phyloP scores from a whole-genome alignment of 2,113 vertebrate species.

The Aphyosemion australe region DNA sequence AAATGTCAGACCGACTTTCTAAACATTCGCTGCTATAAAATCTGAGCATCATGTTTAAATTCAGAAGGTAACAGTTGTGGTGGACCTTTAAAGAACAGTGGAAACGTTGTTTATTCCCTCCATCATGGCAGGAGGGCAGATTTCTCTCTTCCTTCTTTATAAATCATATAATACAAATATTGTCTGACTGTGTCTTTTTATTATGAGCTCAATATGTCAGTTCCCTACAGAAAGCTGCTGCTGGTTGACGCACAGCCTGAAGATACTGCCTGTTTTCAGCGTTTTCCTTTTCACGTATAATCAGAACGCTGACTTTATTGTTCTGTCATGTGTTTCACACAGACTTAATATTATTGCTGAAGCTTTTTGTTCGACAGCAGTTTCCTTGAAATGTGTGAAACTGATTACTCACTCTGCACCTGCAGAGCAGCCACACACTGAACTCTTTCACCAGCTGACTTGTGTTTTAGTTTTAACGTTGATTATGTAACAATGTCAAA shows the following conservation, averaged over 20 bases:
- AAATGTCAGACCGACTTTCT: not conserved
- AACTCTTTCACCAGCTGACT: slow-evolving; percentile 1
- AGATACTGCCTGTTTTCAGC: not conserved
- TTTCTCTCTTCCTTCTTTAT: not conserved
- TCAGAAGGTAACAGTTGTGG: not conserved
- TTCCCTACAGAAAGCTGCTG: slow-evolving; percentile 6
- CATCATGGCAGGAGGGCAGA: not conserved
- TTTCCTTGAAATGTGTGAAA: not conserved
- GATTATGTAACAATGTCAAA: slow-evolving; percentile 2
- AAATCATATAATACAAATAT: slow-evolving; percentile 35
- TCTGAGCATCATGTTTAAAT: not conserved
- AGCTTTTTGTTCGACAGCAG: not conserved
- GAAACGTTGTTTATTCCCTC: slow-evolving; percentile 4
- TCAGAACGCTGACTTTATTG: not conserved
- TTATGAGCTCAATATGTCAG: not conserved
- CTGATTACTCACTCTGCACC: not conserved
- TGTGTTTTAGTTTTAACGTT: not conserved
- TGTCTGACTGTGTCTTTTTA: slow-evolving; percentile 12
- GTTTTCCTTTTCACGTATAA: not conserved
- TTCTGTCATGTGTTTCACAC: slow-evolving; percentile 1
- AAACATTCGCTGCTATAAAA: not conserved
- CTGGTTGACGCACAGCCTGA: not conserved
- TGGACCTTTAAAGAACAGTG: not conserved
- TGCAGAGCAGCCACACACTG: not conserved
- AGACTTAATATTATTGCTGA: not conserved